Evolutionary conservation across 2,113 vertebrate species (phyloP).

Genomic region (Atlantisia rogersi): DNA sequence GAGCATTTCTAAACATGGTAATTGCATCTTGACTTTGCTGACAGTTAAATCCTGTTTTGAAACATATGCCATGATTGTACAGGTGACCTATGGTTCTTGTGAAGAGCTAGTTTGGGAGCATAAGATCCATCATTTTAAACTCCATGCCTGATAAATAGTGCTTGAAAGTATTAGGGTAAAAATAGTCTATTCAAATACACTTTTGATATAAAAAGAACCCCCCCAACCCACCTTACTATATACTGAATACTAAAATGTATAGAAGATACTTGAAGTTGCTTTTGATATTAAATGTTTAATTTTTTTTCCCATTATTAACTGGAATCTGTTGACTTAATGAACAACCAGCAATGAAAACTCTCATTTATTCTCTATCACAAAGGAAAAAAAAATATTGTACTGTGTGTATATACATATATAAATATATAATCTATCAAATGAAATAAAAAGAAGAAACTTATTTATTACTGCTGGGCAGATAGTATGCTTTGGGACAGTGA

Average conservation of each 20-base stretch:
- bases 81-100: conserved; percentile 47
- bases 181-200: conserved; percentile 49
- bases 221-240: conserved; percentile 35
- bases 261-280: conserved; percentile 38
- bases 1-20: conserved; percentile 25
- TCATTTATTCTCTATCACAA: conserved; percentile 54
- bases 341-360: conserved; percentile 23
- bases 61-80: conserved; percentile 10
- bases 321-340: conserved; percentile 36
- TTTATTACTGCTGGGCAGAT: conserved; percentile 1
- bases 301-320: conserved; percentile 58
- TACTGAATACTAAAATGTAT: conserved; percentile 35
- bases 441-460: conserved; percentile 58
- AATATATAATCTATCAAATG: conserved; percentile 49
- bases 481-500: neutral
- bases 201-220: conserved; percentile 53
- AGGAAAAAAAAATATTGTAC: conserved; percentile 57
- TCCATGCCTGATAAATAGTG: conserved; percentile 46
- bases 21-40: conserved; percentile 31
- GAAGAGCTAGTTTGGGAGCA: conserved; percentile 4
- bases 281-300: conserved; percentile 55
- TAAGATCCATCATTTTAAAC: conserved; percentile 7
- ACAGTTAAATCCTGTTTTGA: conserved; percentile 47
- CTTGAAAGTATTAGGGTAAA: conserved; percentile 38
- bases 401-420: conserved; percentile 57